These are phyloP conservation scores for Trichosurus vulpecula DNA, from an alignment of 2,797 vertebrate species.

Conservation along the genomic window DNA sequence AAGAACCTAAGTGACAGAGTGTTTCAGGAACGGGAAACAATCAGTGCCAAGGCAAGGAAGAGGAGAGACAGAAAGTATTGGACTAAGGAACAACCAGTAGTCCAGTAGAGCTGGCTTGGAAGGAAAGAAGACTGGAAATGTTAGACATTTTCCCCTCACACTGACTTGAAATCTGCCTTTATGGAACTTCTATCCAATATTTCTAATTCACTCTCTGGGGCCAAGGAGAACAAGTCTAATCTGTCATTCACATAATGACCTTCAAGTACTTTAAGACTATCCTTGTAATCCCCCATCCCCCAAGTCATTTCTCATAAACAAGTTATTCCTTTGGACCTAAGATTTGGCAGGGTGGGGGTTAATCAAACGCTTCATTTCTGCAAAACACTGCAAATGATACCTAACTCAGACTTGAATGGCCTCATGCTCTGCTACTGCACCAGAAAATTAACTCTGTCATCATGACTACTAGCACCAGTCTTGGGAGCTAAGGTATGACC, in stretches of 20 bases:
- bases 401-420: constrained; percentile 18
- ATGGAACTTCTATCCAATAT: neutral
- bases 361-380: neutral
- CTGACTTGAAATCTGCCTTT: neutral
- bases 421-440: neutral
- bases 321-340: neutral
- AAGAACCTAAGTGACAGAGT: neutral
- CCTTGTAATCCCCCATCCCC: neutral
- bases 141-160: neutral
- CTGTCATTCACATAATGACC: neutral
- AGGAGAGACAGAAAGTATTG: neutral
- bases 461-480: constrained; percentile 5
- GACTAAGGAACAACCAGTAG: neutral
- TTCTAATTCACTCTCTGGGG: neutral
- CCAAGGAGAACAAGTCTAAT: neutral
- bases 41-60: neutral
- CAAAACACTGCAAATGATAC: neutral
- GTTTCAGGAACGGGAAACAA: neutral
- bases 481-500: constrained; percentile 43
- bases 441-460: constrained; percentile 67
- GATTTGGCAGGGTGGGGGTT: neutral
- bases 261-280: neutral
- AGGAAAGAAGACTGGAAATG: neutral
- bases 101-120: neutral
- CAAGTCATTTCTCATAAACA: neutral